These are phyloP conservation scores for Dryobates pubescens DNA, from an alignment of 2,797 vertebrate genomes.

Conservation along the genomic window DNA sequence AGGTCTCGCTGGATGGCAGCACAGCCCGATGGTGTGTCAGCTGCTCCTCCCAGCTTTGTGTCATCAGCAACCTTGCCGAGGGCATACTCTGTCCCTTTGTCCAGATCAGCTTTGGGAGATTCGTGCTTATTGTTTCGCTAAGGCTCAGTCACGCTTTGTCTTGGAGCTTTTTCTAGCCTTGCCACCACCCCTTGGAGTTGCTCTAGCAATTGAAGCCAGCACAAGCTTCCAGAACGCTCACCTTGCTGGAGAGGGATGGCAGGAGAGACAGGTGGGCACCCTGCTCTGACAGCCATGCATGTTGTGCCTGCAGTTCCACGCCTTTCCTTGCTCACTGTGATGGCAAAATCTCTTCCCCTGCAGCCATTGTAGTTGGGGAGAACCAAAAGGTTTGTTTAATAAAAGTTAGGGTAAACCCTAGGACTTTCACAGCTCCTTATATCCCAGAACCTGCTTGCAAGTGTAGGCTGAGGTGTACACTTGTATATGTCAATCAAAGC, in stretches of 20 bases:
- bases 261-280: not conserved
- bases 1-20: too few relatives aligned
- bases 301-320: not conserved
- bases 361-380: fast-evolving
- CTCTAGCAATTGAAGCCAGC: not conserved
- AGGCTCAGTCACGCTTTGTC: not conserved
- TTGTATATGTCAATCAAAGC: fast-evolving
- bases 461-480: not conserved
- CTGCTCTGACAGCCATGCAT: not conserved
- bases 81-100: too few relatives aligned
- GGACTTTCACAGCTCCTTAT: not conserved
- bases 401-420: not conserved
- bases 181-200: not conserved
- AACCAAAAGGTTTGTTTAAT: not conserved
- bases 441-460: not conserved
- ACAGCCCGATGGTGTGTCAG: too few relatives aligned
- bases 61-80: too few relatives aligned
- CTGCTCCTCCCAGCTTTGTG: too few relatives aligned
- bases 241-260: not conserved
- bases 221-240: too few relatives aligned
- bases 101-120: too few relatives aligned
- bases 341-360: not conserved
- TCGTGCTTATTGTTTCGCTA: not conserved
- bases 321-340: fast-evolving
- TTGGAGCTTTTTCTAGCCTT: not conserved